Evolutionary conservation across 2,888 invertebrate genomes (phyloP), one percentile per base, ranked within the genome.

Genomic region (Drosophila yooni): DNA sequence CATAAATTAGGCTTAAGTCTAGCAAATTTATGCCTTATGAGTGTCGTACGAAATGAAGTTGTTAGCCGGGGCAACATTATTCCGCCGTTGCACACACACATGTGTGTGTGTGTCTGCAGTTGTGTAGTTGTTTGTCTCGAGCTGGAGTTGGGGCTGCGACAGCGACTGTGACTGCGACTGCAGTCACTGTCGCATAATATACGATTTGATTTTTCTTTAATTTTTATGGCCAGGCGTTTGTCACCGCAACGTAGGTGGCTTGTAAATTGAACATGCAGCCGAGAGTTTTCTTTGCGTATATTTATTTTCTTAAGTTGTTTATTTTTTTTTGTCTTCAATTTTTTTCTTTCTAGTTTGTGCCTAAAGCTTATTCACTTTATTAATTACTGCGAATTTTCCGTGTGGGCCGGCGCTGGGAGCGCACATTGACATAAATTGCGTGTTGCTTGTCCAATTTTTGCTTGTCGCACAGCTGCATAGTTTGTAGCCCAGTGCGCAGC

Each of bases 1-100:
- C 91, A 91, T 91, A 91, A 91, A 92, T 91, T 92, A 91, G 90
- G 88, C 91, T 91, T 91, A 90, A 89, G 83, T 92, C 87, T 90
- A 89, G 92, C 87, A 91, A 91, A 91, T 91, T 91, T 91, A 91
- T 92, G 92, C 91, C 90, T 90, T 89, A 90, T 86, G 86, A 88
- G 83, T 90, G 89, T 88, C 90, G 73, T 83, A 87, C 87, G 87
- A 89, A 92, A 92, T 92, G 93, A 92, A 92, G 92, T 92, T 92
- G 92, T 92, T 92, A 92, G 91, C 91, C 83, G 81, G 87, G 89
- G 84, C 91, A 92, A 92, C 92, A 92, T 92, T 88, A 92, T 92
- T 81, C 70, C 79, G 60, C 31, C 54, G 50, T 53, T 50, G 61
- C 34, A 33, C 25, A 36, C 15, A 57, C 18, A 27, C 1, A 4